Evolutionary conservation across 1,140 invertebrate genomes (phyloP).

Genomic region (Theocolax elegans): DNA sequence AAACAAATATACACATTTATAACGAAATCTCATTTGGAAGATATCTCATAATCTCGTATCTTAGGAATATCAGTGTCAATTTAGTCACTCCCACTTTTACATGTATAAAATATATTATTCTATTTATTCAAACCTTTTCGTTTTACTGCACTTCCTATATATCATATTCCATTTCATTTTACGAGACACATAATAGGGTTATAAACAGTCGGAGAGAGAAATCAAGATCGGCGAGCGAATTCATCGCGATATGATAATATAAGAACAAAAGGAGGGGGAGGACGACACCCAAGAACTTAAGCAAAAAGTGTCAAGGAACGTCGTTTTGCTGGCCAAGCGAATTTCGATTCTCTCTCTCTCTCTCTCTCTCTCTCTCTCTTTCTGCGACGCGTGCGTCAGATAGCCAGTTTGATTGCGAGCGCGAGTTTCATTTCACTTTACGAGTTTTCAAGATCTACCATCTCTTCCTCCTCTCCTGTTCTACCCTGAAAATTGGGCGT

Average conservation of each 20-base stretch:
- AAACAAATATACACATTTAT: too few relatives aligned
- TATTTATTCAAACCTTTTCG: too few relatives aligned
- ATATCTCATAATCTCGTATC: too few relatives aligned
- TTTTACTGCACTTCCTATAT: slow-evolving; percentile 21
- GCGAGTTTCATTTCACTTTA: slow-evolving; percentile 67
- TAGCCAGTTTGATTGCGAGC: slow-evolving; percentile 42
- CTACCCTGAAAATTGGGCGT: slow-evolving; percentile 45
- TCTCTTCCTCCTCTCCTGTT: neutral
- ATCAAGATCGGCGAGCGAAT: slow-evolving; percentile 30
- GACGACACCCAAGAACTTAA: too few relatives aligned
- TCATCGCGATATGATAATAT: slow-evolving; percentile 40
- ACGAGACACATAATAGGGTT: slow-evolving; percentile 36
- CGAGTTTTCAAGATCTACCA: slow-evolving; percentile 63
- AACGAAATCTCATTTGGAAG: too few relatives aligned
- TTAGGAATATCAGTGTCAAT: too few relatives aligned
- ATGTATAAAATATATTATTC: too few relatives aligned
- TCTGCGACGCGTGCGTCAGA: neutral
- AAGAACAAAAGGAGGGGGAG: neutral
- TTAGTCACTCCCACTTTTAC: too few relatives aligned
- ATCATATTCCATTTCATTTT: slow-evolving; percentile 41
- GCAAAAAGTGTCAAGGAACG: slow-evolving; percentile 13
- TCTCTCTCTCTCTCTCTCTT: neutral
- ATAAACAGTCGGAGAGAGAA: slow-evolving; percentile 36
- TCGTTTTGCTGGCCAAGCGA: slow-evolving; percentile 26
- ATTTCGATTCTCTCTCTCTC: neutral